Evolutionary conservation across 2,797 vertebrate genomes (phyloP).

Genomic region (Geotrypetes seraphini): DNA sequence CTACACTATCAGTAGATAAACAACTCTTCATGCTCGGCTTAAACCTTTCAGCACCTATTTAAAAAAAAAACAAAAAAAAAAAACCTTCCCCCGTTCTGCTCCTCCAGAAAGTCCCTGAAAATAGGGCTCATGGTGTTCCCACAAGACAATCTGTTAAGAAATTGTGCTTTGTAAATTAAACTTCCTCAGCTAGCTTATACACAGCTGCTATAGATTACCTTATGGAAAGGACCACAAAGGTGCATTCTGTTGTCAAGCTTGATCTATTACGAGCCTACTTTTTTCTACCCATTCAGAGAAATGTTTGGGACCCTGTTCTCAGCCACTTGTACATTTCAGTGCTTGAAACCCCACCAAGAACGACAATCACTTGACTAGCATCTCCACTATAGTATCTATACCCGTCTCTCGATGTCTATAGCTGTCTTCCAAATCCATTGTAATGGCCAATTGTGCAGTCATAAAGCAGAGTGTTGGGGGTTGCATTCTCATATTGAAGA

Average conservation of each 20-base stretch:
- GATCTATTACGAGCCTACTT: conserved; percentile 49
- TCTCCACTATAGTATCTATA: conserved; percentile 42
- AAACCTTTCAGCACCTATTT: too few relatives aligned
- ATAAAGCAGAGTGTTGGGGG: conserved; percentile 45
- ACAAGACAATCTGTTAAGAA: conserved; percentile 43
- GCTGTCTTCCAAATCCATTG: conserved; percentile 43
- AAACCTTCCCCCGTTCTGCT: conserved; percentile 1
- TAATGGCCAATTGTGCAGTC: conserved; percentile 37
- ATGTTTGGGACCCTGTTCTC: conserved; percentile 41
- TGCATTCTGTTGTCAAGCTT: conserved; percentile 51
- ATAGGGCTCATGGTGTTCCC: conserved; percentile 41
- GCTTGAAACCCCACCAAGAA: conserved; percentile 44
- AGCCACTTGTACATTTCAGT: conserved; percentile 44
- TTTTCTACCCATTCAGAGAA: conserved; percentile 47
- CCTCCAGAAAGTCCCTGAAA: background rate
- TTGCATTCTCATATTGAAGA: conserved; percentile 51
- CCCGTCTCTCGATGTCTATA: conserved; percentile 35
- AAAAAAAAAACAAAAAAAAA: too few relatives aligned
- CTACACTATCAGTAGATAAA: too few relatives aligned
- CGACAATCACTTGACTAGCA: conserved; percentile 53
- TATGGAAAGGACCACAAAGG: conserved; percentile 53
- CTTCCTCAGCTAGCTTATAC: conserved; percentile 44
- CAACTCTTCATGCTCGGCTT: too few relatives aligned
- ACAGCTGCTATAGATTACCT: conserved; percentile 58
- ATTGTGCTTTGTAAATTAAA: conserved; percentile 38